A percentile compares a stretch with the other conserved stretches of the same genome.
Conservation (phyloP, 2,797 vertebrate genomes). For the Parotocinclus haroldoi region DNA sequence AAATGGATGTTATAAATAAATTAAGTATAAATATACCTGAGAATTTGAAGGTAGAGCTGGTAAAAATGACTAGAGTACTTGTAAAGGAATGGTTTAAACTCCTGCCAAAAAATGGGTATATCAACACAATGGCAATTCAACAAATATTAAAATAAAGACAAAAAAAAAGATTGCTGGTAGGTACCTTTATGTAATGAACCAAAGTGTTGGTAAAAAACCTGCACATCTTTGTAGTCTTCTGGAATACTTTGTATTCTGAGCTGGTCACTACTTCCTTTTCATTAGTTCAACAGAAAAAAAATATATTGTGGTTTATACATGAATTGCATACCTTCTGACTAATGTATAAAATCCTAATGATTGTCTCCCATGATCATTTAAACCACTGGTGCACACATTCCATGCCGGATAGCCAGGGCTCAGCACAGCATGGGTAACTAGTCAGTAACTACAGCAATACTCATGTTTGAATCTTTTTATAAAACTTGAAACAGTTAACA, state of each 20-base stretch:
- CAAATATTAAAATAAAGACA: neutral
- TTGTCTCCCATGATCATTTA: no score
- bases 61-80: slow-evolving; percentile 76
- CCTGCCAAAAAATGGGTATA: slow-evolving; percentile 64
- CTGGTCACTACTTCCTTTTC: slow-evolving; percentile 75
- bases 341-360: neutral
- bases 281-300: slow-evolving; percentile 23
- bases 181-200: slow-evolving; percentile 92
- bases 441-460: no score
- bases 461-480: no score
- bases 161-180: neutral
- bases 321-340: neutral
- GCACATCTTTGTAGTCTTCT: slow-evolving; percentile 89
- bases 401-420: no score
- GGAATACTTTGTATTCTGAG: slow-evolving; percentile 81
- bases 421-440: no score
- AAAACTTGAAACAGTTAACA: no score
- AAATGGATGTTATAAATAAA: no score
- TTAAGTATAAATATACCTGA: slow-evolving; percentile 77
- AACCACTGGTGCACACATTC: no score
- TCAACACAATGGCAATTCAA: neutral
- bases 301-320: neutral
- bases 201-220: slow-evolving; percentile 93
- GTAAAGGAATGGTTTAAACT: slow-evolving; percentile 82
- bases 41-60: slow-evolving; percentile 83